Conservation (phyloP, 2,797 vertebrate genomes). For the Acanthurus tractus region DNA sequence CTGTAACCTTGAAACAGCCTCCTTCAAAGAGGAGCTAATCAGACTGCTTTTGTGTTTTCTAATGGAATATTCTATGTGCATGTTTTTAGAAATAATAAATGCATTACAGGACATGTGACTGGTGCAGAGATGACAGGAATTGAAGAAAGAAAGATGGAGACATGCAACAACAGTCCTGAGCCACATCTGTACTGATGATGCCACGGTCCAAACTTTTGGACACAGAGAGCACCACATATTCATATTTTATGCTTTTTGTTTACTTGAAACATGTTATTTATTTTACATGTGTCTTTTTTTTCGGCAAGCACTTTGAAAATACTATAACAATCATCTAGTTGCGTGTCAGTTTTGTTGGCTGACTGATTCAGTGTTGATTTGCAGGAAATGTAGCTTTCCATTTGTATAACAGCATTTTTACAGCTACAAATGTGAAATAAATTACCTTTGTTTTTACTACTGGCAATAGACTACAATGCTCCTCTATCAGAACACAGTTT, state of each 20-base stretch:
- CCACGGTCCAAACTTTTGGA: too few relatives aligned
- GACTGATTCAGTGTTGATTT: not conserved
- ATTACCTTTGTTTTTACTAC: not conserved
- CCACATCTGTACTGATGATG: not conserved
- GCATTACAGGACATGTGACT: not conserved
- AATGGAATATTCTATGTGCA: not conserved
- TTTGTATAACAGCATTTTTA: not conserved
- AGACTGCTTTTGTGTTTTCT: not conserved
- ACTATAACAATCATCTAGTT: not conserved
- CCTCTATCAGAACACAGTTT: slow-evolving; percentile 18
- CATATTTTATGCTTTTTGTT: not conserved
- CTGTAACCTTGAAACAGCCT: not conserved
- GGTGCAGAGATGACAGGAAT: not conserved
- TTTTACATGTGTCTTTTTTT: not conserved
- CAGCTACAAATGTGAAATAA: not conserved
- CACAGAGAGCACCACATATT: not conserved
- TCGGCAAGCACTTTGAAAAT: not conserved
- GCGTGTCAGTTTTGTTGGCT: not conserved
- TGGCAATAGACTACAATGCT: not conserved
- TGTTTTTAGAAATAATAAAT: not conserved
- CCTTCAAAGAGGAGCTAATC: not conserved
- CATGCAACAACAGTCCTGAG: not conserved
- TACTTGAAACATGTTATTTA: not conserved
- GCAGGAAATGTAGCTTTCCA: not conserved
- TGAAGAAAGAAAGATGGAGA: not conserved